Evolutionary conservation across 1,140 invertebrate species (phyloP).

Genomic region (Drosophila simulans): DNA sequence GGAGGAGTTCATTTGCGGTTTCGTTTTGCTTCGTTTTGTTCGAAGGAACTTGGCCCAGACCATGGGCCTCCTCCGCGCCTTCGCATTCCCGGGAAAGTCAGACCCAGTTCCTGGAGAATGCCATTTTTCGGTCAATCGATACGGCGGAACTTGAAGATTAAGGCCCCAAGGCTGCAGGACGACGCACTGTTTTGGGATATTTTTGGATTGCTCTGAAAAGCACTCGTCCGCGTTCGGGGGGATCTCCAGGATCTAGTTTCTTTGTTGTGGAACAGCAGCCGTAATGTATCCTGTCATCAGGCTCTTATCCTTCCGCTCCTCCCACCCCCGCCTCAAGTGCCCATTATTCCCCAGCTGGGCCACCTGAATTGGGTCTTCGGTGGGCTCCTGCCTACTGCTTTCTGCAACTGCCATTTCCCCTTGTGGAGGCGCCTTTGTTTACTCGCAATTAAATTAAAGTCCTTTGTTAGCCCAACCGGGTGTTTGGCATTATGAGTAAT

Average conservation of each 20-base stretch:
- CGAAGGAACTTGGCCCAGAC: conserved; percentile 7
- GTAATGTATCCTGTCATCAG: conserved; percentile 64
- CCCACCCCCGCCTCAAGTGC: neutral
- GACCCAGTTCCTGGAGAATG: conserved; percentile 12
- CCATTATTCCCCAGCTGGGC: conserved; percentile 5
- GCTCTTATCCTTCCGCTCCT: conserved; percentile 38
- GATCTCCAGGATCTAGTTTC: neutral
- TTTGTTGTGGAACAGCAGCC: conserved; percentile 29
- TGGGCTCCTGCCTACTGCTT: neutral
- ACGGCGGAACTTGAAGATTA: neutral
- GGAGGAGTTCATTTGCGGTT: conserved; percentile 11
- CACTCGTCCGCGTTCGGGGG: too few species aligned
- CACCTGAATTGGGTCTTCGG: conserved; percentile 17
- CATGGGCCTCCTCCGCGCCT: neutral
- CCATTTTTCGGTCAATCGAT: conserved; percentile 49
- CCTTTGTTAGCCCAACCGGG: conserved; percentile 45
- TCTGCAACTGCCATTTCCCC: conserved; percentile 6
- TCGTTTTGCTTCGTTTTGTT: conserved; percentile 13
- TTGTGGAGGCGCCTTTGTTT: conserved; percentile 48
- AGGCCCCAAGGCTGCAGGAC: neutral
- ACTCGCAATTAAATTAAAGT: conserved; percentile 50
- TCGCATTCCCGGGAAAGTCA: neutral
- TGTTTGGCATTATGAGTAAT: conserved; percentile 53
- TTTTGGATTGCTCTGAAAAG: neutral
- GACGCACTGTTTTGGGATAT: neutral